phyloP scores from a whole-genome alignment of 2,797 vertebrate species.

The Simalia tracyae region DNA sequence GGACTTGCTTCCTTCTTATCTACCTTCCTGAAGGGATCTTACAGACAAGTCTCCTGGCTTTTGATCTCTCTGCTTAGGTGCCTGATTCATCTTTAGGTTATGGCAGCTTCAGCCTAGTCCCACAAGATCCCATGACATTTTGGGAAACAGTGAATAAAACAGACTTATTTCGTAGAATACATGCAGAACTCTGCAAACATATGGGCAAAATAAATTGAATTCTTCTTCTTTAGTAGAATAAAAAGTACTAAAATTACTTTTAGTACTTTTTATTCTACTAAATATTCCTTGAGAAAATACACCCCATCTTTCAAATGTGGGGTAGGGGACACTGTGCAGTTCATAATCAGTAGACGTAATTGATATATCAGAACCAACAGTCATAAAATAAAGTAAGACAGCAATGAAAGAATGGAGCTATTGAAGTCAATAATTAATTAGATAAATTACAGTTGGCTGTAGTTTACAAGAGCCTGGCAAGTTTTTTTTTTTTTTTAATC shows the following conservation, averaged over 20 bases:
- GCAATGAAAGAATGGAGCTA: neutral
- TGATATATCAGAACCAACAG: neutral
- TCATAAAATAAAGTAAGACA: neutral
- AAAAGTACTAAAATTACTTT: no score
- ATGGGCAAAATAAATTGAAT: neutral
- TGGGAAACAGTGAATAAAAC: neutral
- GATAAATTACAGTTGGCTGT: neutral
- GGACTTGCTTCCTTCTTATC: no score
- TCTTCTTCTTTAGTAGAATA: neutral
- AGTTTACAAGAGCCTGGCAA: neutral
- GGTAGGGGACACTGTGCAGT: neutral
- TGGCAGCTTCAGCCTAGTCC: no score
- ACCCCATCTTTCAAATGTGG: neutral
- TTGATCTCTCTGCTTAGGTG: no score
- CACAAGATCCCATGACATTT: neutral
- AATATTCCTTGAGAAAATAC: neutral
- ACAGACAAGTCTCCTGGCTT: no score
- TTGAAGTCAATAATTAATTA: neutral
- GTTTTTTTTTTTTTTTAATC: neutral
- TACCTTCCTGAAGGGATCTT: no score
- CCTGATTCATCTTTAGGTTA: no score
- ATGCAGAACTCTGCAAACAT: neutral
- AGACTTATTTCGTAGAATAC: neutral
- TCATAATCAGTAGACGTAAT: neutral
- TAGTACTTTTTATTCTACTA: no score